phyloP scores from a whole-genome alignment of 1,140 invertebrate genomes.

The Bicyclus anynana region DNA sequence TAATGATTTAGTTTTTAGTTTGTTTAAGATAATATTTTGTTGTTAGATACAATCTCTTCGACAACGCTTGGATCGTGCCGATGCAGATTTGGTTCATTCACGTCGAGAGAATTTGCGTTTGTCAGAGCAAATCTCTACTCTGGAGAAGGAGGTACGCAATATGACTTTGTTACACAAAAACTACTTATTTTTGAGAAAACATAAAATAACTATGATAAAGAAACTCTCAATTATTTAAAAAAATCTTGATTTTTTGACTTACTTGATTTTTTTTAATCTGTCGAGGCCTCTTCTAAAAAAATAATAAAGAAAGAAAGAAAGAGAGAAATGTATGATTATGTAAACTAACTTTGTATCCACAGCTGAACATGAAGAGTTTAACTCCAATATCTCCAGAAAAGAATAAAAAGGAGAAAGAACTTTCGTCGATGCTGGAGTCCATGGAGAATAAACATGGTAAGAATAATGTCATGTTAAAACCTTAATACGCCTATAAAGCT shows the following conservation, averaged over 20 bases:
- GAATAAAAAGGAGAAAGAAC: slow-evolving; percentile 82
- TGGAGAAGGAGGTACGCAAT: slow-evolving; percentile 86
- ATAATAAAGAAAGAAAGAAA: not conserved
- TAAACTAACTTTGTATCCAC: slow-evolving; percentile 18
- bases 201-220: no score
- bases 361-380: slow-evolving; percentile 68
- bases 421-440: slow-evolving; percentile 84
- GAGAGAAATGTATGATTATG: not conserved
- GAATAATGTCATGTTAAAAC: slow-evolving; percentile 33
- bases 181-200: no score
- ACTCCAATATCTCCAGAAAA: slow-evolving; percentile 75
- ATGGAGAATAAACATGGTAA: slow-evolving; percentile 90
- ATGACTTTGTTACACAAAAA: slow-evolving; percentile 6
- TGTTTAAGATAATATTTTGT: not conserved
- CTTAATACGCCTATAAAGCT: not conserved
- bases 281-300: no score
- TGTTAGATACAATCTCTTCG: slow-evolving; percentile 82
- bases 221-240: no score
- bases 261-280: no score
- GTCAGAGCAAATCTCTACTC: slow-evolving; percentile 84
- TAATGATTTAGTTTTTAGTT: no score
- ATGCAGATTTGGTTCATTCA: slow-evolving; percentile 86
- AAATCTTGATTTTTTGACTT: no score
- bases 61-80: slow-evolving; percentile 86
- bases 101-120: slow-evolving; percentile 86